These are phyloP conservation scores for Dasysyrphus albostriatus DNA, from an alignment of 2,888 invertebrate species.

Conservation along the genomic window DNA sequence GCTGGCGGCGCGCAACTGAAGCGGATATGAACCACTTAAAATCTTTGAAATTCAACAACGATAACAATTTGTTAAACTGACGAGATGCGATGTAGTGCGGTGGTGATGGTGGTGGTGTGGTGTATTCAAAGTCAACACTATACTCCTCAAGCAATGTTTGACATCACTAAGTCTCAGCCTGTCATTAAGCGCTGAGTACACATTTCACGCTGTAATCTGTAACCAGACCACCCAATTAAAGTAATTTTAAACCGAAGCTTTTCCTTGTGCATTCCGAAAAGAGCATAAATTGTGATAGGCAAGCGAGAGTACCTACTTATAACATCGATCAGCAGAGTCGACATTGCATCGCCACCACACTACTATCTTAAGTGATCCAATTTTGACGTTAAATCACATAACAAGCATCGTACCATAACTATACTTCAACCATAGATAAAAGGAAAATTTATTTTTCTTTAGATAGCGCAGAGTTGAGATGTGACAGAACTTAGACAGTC, in stretches of 20 bases:
- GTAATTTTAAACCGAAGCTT: constrained; percentile 57
- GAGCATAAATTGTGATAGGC: constrained; percentile 8
- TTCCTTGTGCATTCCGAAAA: constrained; percentile 47
- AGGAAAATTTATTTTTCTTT: constrained; percentile 29
- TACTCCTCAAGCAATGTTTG: constrained; percentile 51
- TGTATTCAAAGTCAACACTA: constrained; percentile 65
- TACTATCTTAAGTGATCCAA: constrained; percentile 49
- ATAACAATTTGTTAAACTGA: constrained; percentile 53
- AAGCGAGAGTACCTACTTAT: constrained; percentile 23
- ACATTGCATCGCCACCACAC: not conserved
- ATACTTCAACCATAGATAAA: not conserved
- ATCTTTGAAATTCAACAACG: constrained; percentile 58
- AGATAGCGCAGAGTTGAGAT: not conserved
- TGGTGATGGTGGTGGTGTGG: not conserved
- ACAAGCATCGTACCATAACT: constrained; percentile 15
- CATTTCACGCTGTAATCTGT: constrained; percentile 36
- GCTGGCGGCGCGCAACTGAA: constrained; percentile 35
- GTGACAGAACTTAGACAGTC: constrained; percentile 19
- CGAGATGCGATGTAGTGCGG: constrained; percentile 14
- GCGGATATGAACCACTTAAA: constrained; percentile 67
- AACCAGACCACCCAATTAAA: constrained; percentile 65
- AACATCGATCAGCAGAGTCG: constrained; percentile 33
- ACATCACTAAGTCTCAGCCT: constrained; percentile 48
- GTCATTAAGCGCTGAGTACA: constrained; percentile 40
- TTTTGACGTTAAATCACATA: constrained; percentile 48